Conservation (phyloP, 2,113 vertebrate species). For the Chinchilla lanigera region DNA sequence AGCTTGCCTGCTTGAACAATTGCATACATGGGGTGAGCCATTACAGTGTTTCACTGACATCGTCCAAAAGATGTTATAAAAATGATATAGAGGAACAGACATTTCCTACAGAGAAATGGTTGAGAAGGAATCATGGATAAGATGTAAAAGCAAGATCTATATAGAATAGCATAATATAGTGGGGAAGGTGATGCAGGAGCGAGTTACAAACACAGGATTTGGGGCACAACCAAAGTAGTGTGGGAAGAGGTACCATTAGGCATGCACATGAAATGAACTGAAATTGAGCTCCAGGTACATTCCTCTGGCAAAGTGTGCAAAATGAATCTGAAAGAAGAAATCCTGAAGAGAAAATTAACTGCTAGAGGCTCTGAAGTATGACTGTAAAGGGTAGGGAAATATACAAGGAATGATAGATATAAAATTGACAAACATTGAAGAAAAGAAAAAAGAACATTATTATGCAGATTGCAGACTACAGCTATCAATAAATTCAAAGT, state of each 20-base stretch:
- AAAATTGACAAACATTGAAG: neutral
- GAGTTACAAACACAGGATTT: neutral
- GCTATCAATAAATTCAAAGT: neutral
- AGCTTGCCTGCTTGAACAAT: neutral
- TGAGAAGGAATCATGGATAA: neutral
- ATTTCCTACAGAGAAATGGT: slow-evolving; percentile 8
- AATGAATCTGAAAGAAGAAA: neutral
- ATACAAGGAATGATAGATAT: neutral
- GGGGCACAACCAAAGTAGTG: neutral
- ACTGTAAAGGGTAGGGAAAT: neutral
- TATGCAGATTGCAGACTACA: neutral
- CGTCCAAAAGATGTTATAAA: neutral
- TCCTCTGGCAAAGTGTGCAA: neutral
- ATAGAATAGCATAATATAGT: neutral
- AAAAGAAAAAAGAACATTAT: slow-evolving; percentile 19
- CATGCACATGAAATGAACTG: neutral
- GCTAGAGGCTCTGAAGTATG: neutral
- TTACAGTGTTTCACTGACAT: neutral
- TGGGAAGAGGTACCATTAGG: neutral
- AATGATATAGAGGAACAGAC: neutral
- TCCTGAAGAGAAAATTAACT: neutral
- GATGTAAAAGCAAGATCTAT: neutral
- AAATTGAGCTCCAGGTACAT: neutral
- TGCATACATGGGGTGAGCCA: neutral
- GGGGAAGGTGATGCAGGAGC: neutral